phyloP scores from a whole-genome alignment of 2,888 invertebrate genomes.

The Himalopsyche japonica region DNA sequence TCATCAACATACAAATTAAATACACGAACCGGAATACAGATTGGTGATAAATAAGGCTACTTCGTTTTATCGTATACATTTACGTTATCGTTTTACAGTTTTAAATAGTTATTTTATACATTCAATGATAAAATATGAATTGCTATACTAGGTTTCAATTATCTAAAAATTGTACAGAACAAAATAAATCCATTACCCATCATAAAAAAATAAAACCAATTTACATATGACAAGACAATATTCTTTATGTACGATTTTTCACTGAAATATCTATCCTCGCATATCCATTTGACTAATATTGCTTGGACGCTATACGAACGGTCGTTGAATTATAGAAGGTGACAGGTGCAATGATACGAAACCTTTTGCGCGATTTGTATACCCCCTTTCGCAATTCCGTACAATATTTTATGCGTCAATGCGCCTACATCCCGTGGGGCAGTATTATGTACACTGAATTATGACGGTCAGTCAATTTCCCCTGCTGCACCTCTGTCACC shows the following conservation, averaged over 20 bases:
- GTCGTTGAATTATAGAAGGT: slow-evolving; percentile 40
- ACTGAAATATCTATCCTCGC: neutral
- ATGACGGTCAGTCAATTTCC: slow-evolving; percentile 53
- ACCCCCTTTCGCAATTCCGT: slow-evolving; percentile 37
- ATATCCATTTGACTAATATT: slow-evolving; percentile 21
- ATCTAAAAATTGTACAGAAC: too few species aligned
- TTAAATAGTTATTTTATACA: too few species aligned
- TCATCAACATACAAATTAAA: too few species aligned
- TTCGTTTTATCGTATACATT: too few species aligned
- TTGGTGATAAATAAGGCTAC: too few species aligned
- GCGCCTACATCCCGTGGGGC: slow-evolving; percentile 49
- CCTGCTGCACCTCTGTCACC: slow-evolving; percentile 25
- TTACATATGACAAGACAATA: too few species aligned
- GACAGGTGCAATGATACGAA: slow-evolving; percentile 42
- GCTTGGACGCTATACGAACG: slow-evolving; percentile 27
- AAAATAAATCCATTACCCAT: too few species aligned
- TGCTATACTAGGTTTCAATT: too few species aligned
- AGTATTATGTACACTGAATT: slow-evolving; percentile 47
- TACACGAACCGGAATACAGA: too few species aligned
- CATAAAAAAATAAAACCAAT: too few species aligned
- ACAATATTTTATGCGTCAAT: slow-evolving; percentile 60
- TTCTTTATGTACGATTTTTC: neutral
- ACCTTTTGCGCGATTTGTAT: slow-evolving; percentile 38
- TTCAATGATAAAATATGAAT: too few species aligned
- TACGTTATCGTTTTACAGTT: too few species aligned